Base-by-base conservation (phyloP, 2,797 vertebrate genomes). In the Sebastiscus albofasciatus region DNA sequence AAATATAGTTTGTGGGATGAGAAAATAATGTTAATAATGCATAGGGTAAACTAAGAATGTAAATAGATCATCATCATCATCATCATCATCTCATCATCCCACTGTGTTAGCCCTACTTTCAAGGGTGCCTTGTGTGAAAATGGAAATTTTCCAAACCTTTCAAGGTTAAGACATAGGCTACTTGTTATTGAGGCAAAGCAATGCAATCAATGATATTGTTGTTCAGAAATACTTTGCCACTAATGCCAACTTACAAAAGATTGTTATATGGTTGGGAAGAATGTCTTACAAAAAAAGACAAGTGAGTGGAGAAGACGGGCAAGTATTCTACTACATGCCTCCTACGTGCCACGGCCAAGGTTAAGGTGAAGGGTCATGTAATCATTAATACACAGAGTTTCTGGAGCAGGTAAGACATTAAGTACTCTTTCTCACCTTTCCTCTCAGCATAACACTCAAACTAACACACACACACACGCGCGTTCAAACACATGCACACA, bases 381-480 rank as follows among this genome's bases (percentile, higher is more conserved):
- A 95, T 96, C 85, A 95, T 96, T 95, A 87, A 95, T 94, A 64
- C 66, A 55, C 58, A 36, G 54, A 79, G 86, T 89, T 91, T 90
- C 72, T 87, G 67, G 75, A 83, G 66, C 85, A 85, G 85, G 92
- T 94, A 89, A 95, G 85, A 87, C 89, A 95, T 95, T 92, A 93
- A 92, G 79, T 77, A 6, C 7, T 49, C 70, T 75, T 89, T 84
- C 83, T 84, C 85, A 92, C 89, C 75, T 91, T 65, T 88, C 64
- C 55, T 85, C 36, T 66, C 31, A 55, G 64, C 60, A 49, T 60
- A 71, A 84, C 29, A 31, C 29, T 34, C 10, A 67, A 62, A 79
- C 27, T 24, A 67, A 71, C 62, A 60, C 33, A 62, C 6, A 18
- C 14, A 42, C 26, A 26, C 26, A 26, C 26, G 2, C 24, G 2